Percentiles rank a stretch among this genome's conserved stretches.
Conservation (phyloP, 2,113 vertebrate genomes). For the Rhinoderma darwinii region DNA sequence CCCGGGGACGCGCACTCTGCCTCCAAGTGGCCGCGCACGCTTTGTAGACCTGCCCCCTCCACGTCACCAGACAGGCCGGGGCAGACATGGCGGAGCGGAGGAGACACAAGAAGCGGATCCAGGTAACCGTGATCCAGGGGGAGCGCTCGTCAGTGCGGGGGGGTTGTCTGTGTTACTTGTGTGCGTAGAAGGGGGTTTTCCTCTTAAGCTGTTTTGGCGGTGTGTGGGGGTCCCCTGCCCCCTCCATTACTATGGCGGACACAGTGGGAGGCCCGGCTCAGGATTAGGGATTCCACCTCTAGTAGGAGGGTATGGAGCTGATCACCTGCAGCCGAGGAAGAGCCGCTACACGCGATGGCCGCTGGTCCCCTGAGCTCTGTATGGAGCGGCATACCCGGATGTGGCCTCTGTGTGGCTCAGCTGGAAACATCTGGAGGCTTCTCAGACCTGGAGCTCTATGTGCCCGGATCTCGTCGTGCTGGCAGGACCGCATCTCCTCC, state of each 20-base stretch:
- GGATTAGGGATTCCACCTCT: background rate
- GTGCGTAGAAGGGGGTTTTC: background rate
- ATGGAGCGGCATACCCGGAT: no score
- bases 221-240: background rate
- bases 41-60: conserved; percentile 61
- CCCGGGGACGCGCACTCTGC: background rate
- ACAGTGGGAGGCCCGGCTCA: background rate
- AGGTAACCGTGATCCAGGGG: conserved; percentile 74
- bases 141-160: background rate
- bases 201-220: no score
- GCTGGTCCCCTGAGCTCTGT: no score
- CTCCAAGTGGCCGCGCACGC: conserved; percentile 52
- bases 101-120: conserved; percentile 94
- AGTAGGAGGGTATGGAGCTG: background rate
- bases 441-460: background rate
- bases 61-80: conserved; percentile 81
- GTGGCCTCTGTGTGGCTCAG: no score
- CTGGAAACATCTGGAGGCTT: background rate
- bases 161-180: background rate
- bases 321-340: no score
- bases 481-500: no score
- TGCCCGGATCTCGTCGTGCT: no score
- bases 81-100: conserved; percentile 97
- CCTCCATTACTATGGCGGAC: background rate
- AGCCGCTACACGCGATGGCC: background rate